Conservation (phyloP, 1,140 invertebrate species). For the Eumeta japonica region DNA sequence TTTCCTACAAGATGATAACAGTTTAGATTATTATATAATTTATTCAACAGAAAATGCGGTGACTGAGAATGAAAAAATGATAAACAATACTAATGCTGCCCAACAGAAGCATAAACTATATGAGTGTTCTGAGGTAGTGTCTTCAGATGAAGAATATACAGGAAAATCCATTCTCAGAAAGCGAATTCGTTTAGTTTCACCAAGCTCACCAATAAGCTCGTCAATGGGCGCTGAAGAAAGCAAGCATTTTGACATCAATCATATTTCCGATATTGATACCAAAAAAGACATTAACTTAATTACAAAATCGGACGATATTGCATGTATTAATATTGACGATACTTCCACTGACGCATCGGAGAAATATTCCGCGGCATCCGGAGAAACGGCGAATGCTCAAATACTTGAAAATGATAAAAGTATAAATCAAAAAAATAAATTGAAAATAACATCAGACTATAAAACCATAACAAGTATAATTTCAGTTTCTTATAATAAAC, state of each 20-base stretch:
- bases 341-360: too few relatives aligned
- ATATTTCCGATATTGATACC: too few relatives aligned
- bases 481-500: slow-evolving; percentile 15
- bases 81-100: too few relatives aligned
- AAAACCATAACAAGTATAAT: neutral
- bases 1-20: slow-evolving; percentile 21
- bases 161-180: slow-evolving; percentile 11
- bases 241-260: too few relatives aligned
- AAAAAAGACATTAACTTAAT: neutral
- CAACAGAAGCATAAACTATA: too few relatives aligned
- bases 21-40: slow-evolving; percentile 19
- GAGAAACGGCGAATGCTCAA: too few relatives aligned
- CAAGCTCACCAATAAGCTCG: too few relatives aligned
- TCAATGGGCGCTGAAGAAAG: too few relatives aligned
- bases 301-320: slow-evolving; percentile 11
- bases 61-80: neutral
- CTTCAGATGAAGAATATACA: slow-evolving; percentile 16
- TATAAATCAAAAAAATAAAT: neutral
- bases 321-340: slow-evolving; percentile 31
- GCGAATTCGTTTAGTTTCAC: slow-evolving; percentile 22
- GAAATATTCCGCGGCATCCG: too few relatives aligned
- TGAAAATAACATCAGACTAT: neutral
- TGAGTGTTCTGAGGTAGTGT: slow-evolving; percentile 12
- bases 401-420: slow-evolving; percentile 8
- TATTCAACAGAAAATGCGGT: slow-evolving; percentile 11